These are phyloP conservation scores for Dendroctonus valens DNA, from an alignment of 1,140 invertebrate genomes.

Conservation along the genomic window DNA sequence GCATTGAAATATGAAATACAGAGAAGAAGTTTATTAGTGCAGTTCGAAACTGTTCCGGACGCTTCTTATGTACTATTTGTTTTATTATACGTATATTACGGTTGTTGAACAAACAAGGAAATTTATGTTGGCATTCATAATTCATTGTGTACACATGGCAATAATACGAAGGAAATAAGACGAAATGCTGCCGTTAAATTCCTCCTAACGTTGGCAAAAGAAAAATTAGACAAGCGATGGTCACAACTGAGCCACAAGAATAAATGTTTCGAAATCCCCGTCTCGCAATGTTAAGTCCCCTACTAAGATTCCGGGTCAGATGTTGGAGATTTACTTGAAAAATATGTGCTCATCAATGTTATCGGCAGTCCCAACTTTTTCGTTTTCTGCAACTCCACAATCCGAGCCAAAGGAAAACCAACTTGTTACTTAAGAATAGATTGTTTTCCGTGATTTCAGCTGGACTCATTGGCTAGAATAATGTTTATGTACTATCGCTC, in stretches of 20 bases:
- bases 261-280: slow-evolving; percentile 26
- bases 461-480: slow-evolving; percentile 19
- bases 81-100: background rate
- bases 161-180: background rate
- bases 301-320: slow-evolving; percentile 31
- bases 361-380: slow-evolving; percentile 30
- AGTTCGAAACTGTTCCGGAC: background rate
- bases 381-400: slow-evolving; percentile 18
- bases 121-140: slow-evolving; percentile 1
- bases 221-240: slow-evolving; percentile 24
- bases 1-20: slow-evolving; percentile 1
- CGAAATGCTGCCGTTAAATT: background rate
- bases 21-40: no score
- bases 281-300: slow-evolving; percentile 17
- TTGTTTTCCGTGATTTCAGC: slow-evolving; percentile 27
- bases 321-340: slow-evolving; percentile 33
- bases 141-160: background rate
- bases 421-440: slow-evolving; percentile 30
- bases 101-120: background rate
- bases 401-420: slow-evolving; percentile 2
- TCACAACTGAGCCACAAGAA: slow-evolving; percentile 29
- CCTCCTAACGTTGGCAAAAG: background rate
- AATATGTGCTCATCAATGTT: slow-evolving; percentile 35
- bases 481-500: slow-evolving; percentile 30
- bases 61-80: background rate